Evolutionary conservation across 2,888 invertebrate species (phyloP), one percentile per base, ranked within the genome.

Genomic region (Creontiades dilutus): DNA sequence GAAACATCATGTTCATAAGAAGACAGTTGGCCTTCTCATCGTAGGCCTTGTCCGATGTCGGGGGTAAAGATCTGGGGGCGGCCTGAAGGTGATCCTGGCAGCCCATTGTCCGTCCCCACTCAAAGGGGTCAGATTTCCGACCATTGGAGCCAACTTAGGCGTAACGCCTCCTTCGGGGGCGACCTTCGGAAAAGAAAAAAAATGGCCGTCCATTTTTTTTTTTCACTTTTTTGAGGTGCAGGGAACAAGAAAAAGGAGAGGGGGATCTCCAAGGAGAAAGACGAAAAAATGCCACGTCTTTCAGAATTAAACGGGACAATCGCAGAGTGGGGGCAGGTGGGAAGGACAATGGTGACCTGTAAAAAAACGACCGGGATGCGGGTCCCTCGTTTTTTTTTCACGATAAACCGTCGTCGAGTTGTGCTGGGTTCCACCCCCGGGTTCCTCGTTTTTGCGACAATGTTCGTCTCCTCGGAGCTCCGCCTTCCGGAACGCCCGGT

Each of bases 71-170:
- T 27, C 12, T 68, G 68, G 68, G 68, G 68, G 68, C 68, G 68
- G 68, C 23, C 68, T 68, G 23, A 68, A 23, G 68, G 68, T 68
- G 81, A 48, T 47, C 81, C 47, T 47, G 47, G 81, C 46, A 88
- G 88, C 27, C 88, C 88, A 88, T 88, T 88, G 88, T 88, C 88
- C 88, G 52, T 78, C 55, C 68, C 46, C 61, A 78, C 76, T 46
- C 52, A 88, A 88, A 82, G 52, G 88, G 88, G 88, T 88, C 88
- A 88, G 88, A 88, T 88, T 88, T 88, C 88, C 85, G 55, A 85
- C 85, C 52, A 78, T 88, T 88, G 88, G 76, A 52, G 47, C 88
- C 88, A 88, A 88, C 76, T 78, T 88, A 52, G 88, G 88, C 88
- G 88, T 46, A 86, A 86, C 86, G 85, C 85, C 85, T 28, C 57